Evolutionary conservation across 2,888 invertebrate genomes (phyloP).

Genomic region (Dexiosoma caninum): DNA sequence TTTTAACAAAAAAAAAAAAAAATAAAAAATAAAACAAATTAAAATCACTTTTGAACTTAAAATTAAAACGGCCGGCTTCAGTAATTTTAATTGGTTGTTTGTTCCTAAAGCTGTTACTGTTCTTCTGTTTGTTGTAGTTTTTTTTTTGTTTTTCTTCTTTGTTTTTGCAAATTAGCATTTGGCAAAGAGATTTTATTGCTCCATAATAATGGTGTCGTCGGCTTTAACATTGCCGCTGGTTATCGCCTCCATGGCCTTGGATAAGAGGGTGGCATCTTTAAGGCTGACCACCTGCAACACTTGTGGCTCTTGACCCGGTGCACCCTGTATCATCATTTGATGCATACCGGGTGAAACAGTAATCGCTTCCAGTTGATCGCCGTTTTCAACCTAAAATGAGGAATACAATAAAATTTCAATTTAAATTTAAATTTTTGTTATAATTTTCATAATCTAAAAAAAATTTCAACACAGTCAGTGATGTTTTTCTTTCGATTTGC

Average conservation of each 20-base stretch:
- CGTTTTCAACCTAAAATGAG: slow-evolving; percentile 84
- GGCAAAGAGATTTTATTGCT: slow-evolving; percentile 70
- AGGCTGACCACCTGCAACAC: slow-evolving; percentile 89
- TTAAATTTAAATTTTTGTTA: no score
- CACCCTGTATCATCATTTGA: slow-evolving; percentile 89
- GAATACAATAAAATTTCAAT: background rate
- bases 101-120: background rate
- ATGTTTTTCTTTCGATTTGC: no score
- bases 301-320: slow-evolving; percentile 85
- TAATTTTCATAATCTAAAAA: no score
- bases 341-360: slow-evolving; percentile 87
- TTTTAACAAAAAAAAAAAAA: background rate
- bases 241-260: slow-evolving; percentile 87
- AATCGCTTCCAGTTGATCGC: slow-evolving; percentile 86
- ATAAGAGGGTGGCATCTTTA: slow-evolving; percentile 89
- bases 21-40: background rate
- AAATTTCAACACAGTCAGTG: no score
- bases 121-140: background rate
- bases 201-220: slow-evolving; percentile 81
- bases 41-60: slow-evolving; percentile 2
- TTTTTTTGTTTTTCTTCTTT: slow-evolving; percentile 33
- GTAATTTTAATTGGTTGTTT: background rate
- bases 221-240: slow-evolving; percentile 83
- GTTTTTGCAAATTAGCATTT: slow-evolving; percentile 30
- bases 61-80: background rate